Base-by-base conservation (phyloP, 2,797 vertebrate species). In the Sylvilagus floridanus region DNA sequence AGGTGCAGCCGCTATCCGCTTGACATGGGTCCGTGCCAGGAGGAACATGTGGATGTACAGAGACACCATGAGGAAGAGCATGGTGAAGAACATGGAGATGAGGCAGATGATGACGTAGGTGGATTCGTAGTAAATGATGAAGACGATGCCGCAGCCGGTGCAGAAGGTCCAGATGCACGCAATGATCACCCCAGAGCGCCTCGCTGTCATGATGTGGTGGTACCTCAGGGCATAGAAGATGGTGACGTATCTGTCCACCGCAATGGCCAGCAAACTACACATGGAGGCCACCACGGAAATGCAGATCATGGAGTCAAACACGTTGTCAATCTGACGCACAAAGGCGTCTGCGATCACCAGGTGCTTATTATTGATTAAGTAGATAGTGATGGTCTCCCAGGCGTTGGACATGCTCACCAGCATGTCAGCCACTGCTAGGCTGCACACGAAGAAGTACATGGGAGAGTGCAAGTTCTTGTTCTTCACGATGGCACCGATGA, bases 41-140 rank as follows among this genome's bases (percentile, higher is more conserved):
- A 99, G 98, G 85, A 98, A 99, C 98, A 99, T 98, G 54, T 99
- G 98, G 75, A 98, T 98, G n/a, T 98, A 98, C 32, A 99, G 97
- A 0, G 98, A 98, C 12, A 98, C 97, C 98, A 99, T 98, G 94
- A 99, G 97, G 87, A 98, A 98, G 68, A 99, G 7, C 98, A 99
- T 98, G 69, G 98, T 98, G 93, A 98, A 98, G 97, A 99, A 99
- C 98, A 98, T 98, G 78, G 97, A 97, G 91, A 99, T 98, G 93
- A 99, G 98, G 96, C 98, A 98, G 87, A 98, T 75, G 89, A 99
- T 97, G 6, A 98, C 98, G 0, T 98, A 98, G 2, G 98, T 98
- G 37, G 98, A 98, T 79, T 98, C 98, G 0, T 98, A 98, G 95
- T 98, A 98, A 84, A 98, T 87, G 88, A 99, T 98, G 95, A 99